Conservation (phyloP, 2,113 vertebrate species). For the Anthoscopus minutus region DNA sequence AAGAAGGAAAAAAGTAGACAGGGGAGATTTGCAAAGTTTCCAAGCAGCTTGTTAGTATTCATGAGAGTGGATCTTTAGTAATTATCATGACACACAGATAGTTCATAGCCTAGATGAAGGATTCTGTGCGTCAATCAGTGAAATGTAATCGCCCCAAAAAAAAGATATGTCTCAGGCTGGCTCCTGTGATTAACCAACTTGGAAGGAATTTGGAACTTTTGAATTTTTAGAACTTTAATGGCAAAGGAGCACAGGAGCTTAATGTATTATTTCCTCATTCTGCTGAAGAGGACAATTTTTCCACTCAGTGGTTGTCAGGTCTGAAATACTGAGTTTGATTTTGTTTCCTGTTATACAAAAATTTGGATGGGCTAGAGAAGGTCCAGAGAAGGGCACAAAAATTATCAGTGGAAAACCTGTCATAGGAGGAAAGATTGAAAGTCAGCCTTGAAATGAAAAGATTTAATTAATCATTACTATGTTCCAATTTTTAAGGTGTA, state of each 20-base stretch:
- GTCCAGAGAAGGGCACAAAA: not conserved
- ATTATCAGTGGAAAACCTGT: not conserved
- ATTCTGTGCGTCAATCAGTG: constrained; percentile 57
- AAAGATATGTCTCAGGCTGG: constrained; percentile 8
- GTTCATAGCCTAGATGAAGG: constrained; percentile 47
- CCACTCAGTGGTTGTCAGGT: not conserved
- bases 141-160: constrained; percentile 49
- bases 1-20: constrained; percentile 7
- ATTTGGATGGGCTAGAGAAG: not conserved
- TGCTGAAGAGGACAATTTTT: not conserved
- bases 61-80: constrained; percentile 17
- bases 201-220: constrained; percentile 32
- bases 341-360: not conserved
- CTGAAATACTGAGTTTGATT: not conserved
- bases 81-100: constrained; percentile 51
- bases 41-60: constrained; percentile 46
- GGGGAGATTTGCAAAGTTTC: not conserved
- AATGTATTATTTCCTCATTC: not conserved
- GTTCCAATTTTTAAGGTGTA: not conserved
- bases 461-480: not conserved
- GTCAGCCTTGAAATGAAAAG: not conserved
- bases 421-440: not conserved
- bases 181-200: constrained; percentile 40
- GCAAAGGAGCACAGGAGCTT: not conserved
- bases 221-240: not conserved